A percentile compares a stretch with the other conserved stretches of the same genome.
phyloP scores from a whole-genome alignment of 2,113 vertebrate genomes.

The Tupaia chinensis region DNA sequence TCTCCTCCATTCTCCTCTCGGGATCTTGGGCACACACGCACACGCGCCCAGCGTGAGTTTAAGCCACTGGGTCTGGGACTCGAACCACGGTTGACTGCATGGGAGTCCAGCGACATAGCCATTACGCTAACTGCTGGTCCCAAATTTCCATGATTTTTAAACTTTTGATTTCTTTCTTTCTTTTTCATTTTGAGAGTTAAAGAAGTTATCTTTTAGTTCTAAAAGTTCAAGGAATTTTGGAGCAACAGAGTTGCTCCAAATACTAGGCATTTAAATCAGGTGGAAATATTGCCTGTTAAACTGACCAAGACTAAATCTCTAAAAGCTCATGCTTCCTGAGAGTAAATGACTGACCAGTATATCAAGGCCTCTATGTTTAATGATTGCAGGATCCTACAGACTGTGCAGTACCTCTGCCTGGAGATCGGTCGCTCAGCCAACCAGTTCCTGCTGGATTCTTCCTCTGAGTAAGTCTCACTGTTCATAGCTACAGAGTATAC shows the following conservation, averaged over 20 bases:
- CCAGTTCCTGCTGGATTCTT: neutral
- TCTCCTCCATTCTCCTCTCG: too few species aligned
- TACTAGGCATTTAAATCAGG: neutral
- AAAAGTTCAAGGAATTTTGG: neutral
- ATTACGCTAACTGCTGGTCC: too few species aligned
- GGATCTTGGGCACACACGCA: too few species aligned
- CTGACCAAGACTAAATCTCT: neutral
- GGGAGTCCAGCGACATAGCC: too few species aligned
- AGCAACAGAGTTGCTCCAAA: neutral
- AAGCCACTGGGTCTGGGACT: too few species aligned
- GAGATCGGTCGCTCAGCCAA: neutral
- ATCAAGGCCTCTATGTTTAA: neutral
- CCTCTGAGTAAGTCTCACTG: neutral
- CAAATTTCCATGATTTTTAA: neutral
- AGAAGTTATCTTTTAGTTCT: neutral
- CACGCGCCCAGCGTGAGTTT: too few species aligned
- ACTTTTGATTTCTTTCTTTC: neutral
- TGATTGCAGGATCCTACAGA: neutral
- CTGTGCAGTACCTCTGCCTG: neutral
- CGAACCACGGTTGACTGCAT: too few species aligned
- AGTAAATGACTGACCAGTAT: neutral
- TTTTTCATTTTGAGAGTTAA: conserved; percentile 42
- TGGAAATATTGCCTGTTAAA: neutral
- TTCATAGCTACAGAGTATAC: neutral
- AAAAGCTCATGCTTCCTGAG: neutral